Evolutionary conservation across 2,888 invertebrate genomes (phyloP), one percentile per base, ranked within the genome.

Genomic region (Gibbula magus): DNA sequence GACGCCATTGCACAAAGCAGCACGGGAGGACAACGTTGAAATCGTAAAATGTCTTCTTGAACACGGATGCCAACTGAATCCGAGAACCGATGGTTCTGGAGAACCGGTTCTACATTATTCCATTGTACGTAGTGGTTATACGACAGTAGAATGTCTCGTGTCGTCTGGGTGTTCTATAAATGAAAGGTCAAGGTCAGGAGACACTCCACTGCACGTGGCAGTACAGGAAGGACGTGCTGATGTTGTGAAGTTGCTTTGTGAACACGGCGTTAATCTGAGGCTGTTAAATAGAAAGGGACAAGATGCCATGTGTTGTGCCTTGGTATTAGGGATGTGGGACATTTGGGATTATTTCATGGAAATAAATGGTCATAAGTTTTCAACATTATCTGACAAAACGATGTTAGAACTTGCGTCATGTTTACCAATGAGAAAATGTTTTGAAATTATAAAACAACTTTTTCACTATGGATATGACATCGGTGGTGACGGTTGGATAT

Each of bases 101-200:
- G 61, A 61, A 29, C 61, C 61, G 25, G 29, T 61, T 61, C 29
- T 61, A 0, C 61, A 61, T 29, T 61, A 61, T 61, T 25, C 29
- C 61, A 61, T 61, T 5, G 61, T 61, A 13, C 25, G 61, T 25
- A 29, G 29, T 61, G 25, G 29, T 3, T 1, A 29, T 10, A 18
- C 2, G 16, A 61, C 61, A 16, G 29, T 61, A 29, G 29, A 61
- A 29, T 29, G 16, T 5, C 29, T 61, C 13, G 29, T 61, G n/a
- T 61, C 61, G 25, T 16, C 61, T 8, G 61, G 61, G 29, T 61
- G 61, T 61, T 61, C 61, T 61, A 16, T 61, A 16, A 61, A 61
- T 61, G 16, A 29, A 29, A 61, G 61, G 61, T 61, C 61, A 61
- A 61, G 61, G 61, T 61, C 61, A 29, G 61, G 61, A 25, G 61